These are phyloP conservation scores for Lagopus muta DNA, from an alignment of 2,113 vertebrate species.

Conservation along the genomic window DNA sequence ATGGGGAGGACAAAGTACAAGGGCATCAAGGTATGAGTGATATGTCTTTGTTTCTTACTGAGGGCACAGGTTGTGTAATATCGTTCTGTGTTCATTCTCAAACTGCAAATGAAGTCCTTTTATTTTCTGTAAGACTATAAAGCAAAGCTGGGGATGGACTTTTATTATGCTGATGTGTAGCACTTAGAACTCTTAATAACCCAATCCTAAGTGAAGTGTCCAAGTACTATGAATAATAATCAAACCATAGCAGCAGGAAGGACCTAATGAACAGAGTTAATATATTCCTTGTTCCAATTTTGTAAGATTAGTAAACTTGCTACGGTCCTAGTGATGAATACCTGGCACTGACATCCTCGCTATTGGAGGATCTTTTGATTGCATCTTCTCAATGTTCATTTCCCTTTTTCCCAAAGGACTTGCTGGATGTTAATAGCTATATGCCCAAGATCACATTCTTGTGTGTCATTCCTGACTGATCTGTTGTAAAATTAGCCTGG, in stretches of 20 bases:
- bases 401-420: background rate
- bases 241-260: conserved; percentile 54
- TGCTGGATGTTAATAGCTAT: background rate
- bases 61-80: background rate
- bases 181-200: conserved; percentile 51
- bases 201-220: conserved; percentile 19
- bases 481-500: conserved; percentile 20
- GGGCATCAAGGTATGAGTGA: background rate
- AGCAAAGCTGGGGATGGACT: conserved; percentile 2
- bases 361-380: conserved; percentile 5
- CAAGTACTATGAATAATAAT: conserved; percentile 48
- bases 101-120: background rate
- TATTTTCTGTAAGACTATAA: background rate
- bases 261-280: conserved; percentile 61
- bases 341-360: background rate
- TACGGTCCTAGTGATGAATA: conserved; percentile 27
- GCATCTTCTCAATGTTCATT: background rate
- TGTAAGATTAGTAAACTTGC: conserved; percentile 47
- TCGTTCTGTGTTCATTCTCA: background rate
- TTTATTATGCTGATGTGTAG: conserved; percentile 8
- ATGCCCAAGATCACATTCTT: background rate
- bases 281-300: conserved; percentile 30
- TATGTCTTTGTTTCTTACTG: background rate
- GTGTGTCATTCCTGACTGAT: background rate
- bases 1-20: background rate